Conservation (phyloP, 2,888 invertebrate genomes). For the Dilophus febrilis region DNA sequence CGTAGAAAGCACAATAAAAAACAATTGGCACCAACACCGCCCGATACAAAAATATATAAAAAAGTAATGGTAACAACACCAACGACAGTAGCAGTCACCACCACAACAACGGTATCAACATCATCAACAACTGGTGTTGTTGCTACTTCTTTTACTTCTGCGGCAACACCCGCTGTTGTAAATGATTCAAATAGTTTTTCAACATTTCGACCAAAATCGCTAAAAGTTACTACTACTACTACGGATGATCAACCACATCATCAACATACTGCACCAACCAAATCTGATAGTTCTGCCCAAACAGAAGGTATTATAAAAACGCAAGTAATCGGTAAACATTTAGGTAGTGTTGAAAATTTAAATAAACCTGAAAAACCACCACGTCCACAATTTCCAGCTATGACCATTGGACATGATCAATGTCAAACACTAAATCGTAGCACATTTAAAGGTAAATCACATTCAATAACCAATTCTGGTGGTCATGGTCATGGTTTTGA, state of each 20-base stretch:
- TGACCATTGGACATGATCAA: too few relatives aligned
- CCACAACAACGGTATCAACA: not conserved
- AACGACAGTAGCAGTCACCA: constrained; percentile 1
- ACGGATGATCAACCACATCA: not conserved
- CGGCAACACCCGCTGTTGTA: too few relatives aligned
- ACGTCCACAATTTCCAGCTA: constrained; percentile 33
- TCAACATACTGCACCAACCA: not conserved
- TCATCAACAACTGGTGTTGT: not conserved
- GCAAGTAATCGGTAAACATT: constrained; percentile 1
- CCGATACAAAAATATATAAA: constrained; percentile 16
- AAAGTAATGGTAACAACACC: not conserved
- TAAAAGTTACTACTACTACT: not conserved
- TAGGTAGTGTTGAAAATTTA: constrained; percentile 2
- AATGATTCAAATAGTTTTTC: too few relatives aligned
- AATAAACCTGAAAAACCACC: constrained; percentile 44
- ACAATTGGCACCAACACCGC: constrained; percentile 52
- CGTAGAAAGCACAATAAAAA: constrained; percentile 59
- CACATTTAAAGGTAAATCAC: constrained; percentile 10
- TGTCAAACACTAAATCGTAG: constrained; percentile 14
- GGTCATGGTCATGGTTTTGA: too few relatives aligned
- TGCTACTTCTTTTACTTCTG: too few relatives aligned
- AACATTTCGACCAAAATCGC: not conserved
- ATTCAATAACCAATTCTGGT: not conserved
- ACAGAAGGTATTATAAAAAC: not conserved
- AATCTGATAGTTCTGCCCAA: not conserved